Evolutionary conservation across 2,888 invertebrate species (phyloP).

Genomic region (Troides aeacus): DNA sequence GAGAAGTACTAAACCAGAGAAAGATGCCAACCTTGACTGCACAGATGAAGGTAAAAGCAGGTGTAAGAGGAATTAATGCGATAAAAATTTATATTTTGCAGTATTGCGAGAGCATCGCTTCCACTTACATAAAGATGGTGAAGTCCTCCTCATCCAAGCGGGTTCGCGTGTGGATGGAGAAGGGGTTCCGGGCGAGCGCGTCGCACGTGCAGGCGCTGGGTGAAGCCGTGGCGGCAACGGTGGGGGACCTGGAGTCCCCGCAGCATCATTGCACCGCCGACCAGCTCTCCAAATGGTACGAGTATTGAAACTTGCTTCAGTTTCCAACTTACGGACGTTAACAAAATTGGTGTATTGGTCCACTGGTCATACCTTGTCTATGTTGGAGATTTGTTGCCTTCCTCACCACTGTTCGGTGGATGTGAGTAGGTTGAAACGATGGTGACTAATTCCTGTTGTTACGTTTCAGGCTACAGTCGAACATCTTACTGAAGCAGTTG

Average conservation of each 20-base stretch:
- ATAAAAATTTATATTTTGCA: slow-evolving; percentile 43
- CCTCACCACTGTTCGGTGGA: too few species aligned
- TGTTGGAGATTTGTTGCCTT: too few species aligned
- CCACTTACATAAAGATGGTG: slow-evolving; percentile 86
- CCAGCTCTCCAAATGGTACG: slow-evolving; percentile 62
- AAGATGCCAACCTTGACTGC: too few species aligned
- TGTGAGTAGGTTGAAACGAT: too few species aligned
- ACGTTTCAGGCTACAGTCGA: slow-evolving; percentile 64
- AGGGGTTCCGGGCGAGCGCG: slow-evolving; percentile 65
- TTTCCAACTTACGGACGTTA: too few species aligned
- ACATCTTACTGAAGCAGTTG: slow-evolving; percentile 73
- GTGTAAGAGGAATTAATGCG: too few species aligned
- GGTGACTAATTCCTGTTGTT: background rate
- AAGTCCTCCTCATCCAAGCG: slow-evolving; percentile 64
- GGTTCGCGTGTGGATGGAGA: slow-evolving; percentile 60
- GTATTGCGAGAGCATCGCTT: slow-evolving; percentile 88
- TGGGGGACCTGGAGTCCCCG: slow-evolving; percentile 55
- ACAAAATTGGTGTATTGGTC: too few species aligned
- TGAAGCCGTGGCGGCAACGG: slow-evolving; percentile 62
- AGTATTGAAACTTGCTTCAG: background rate
- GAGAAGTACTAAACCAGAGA: too few species aligned
- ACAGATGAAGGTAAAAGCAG: too few species aligned
- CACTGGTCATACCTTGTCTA: too few species aligned
- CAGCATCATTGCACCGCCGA: slow-evolving; percentile 49
- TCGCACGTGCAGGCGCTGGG: slow-evolving; percentile 69